Evolutionary conservation across 2,888 invertebrate species (phyloP).

Genomic region (Xanthorhoe spadicearia): DNA sequence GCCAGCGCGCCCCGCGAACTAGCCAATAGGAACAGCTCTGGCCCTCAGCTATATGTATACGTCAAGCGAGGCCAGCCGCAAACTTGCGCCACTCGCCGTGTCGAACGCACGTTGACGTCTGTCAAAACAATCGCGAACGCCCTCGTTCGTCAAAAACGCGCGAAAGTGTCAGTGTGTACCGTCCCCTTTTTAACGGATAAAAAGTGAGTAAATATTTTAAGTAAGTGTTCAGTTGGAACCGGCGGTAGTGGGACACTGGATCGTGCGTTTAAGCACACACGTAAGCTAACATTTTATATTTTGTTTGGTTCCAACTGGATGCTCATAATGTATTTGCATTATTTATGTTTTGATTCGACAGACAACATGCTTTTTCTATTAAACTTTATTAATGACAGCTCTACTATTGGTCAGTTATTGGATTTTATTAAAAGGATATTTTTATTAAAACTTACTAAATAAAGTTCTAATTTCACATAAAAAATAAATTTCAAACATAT

Average conservation of each 20-base stretch:
- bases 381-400: not conserved
- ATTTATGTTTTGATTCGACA: not conserved
- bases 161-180: conserved; percentile 61
- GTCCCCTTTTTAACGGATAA: conserved; percentile 50
- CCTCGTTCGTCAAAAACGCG: conserved; percentile 43
- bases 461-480: not conserved
- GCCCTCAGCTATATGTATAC: conserved; percentile 64
- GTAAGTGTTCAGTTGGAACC: conserved; percentile 52
- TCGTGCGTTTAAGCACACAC: conserved; percentile 49
- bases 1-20: conserved; percentile 65
- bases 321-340: conserved; percentile 39
- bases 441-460: not conserved
- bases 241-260: conserved; percentile 54
- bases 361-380: not conserved
- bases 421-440: no score
- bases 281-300: conserved; percentile 48
- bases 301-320: conserved; percentile 54
- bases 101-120: conserved; percentile 60
- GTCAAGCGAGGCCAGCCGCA: conserved; percentile 61
- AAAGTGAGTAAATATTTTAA: conserved; percentile 65
- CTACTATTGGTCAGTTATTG: not conserved
- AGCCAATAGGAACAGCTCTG: conserved; percentile 61
- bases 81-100: conserved; percentile 62
- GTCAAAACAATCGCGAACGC: conserved; percentile 37
- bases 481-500: not conserved